These are phyloP conservation scores for Pantherophis guttatus DNA, from an alignment of 2,113 vertebrate genomes.

Conservation along the genomic window DNA sequence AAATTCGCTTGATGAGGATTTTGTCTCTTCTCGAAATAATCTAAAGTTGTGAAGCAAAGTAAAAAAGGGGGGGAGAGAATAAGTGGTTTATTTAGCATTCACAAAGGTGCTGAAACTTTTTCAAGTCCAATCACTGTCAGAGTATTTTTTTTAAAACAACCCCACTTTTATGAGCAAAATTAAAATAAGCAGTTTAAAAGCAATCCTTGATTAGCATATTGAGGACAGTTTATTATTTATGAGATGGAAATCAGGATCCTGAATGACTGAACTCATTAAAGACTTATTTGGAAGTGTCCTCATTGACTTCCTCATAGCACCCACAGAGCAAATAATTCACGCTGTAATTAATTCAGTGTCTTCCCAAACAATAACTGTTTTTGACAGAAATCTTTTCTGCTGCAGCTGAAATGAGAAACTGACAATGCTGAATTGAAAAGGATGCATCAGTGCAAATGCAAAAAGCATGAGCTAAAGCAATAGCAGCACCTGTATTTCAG, in stretches of 20 bases:
- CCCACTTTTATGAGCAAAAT: slow-evolving; percentile 42
- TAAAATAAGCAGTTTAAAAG: slow-evolving; percentile 61
- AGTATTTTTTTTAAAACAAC: slow-evolving; percentile 36
- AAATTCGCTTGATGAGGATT: slow-evolving; percentile 23
- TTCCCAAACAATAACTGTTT: slow-evolving; percentile 58
- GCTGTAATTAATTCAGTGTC: slow-evolving; percentile 51
- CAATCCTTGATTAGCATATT: slow-evolving; percentile 62
- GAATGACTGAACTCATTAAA: slow-evolving; percentile 65
- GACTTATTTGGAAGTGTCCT: slow-evolving; percentile 52
- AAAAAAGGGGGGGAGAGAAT: not conserved
- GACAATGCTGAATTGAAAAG: slow-evolving; percentile 42
- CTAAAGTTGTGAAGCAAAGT: slow-evolving; percentile 18
- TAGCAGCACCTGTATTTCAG: slow-evolving; percentile 17
- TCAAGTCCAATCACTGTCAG: slow-evolving; percentile 7
- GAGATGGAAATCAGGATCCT: slow-evolving; percentile 69
- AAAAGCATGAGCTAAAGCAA: slow-evolving; percentile 29
- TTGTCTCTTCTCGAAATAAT: not conserved
- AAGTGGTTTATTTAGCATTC: slow-evolving; percentile 14
- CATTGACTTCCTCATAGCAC: slow-evolving; percentile 50
- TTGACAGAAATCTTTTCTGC: slow-evolving; percentile 46
- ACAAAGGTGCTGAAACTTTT: slow-evolving; percentile 1
- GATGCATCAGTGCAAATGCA: slow-evolving; percentile 26
- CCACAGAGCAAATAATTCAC: slow-evolving; percentile 56
- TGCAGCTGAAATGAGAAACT: slow-evolving; percentile 46
- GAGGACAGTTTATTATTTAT: slow-evolving; percentile 70